Percentiles rank a stretch among this genome's conserved stretches.
These are phyloP conservation scores for Diaprepes abbreviatus DNA, from an alignment of 2,888 invertebrate genomes.

Conservation along the genomic window DNA sequence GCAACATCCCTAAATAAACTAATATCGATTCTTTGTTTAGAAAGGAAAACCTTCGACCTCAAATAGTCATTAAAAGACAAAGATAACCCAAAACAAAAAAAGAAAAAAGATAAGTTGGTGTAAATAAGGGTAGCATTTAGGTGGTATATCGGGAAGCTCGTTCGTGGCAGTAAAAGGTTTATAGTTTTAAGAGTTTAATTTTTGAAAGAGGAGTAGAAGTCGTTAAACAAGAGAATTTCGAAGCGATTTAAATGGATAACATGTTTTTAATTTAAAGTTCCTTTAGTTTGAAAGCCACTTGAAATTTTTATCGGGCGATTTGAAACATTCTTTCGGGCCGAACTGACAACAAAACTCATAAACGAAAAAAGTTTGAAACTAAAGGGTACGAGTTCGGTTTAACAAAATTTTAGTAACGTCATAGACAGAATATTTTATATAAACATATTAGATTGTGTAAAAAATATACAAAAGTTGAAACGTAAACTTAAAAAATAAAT, in stretches of 20 bases:
- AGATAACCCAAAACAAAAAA: neutral
- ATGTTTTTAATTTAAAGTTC: conserved; percentile 27
- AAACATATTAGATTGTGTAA: too few relatives aligned
- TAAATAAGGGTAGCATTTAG: neutral
- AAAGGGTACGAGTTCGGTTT: neutral
- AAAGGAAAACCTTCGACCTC: too few relatives aligned
- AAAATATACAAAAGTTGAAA: too few relatives aligned
- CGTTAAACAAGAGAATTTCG: conserved; percentile 16
- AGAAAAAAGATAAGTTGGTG: neutral
- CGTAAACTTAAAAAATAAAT: too few relatives aligned
- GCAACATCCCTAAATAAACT: too few relatives aligned
- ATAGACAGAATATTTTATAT: too few relatives aligned
- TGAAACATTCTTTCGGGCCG: neutral
- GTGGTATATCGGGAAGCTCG: neutral
- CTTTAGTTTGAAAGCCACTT: neutral
- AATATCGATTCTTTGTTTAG: too few relatives aligned
- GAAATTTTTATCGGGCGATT: conserved; percentile 1
- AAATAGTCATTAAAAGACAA: neutral
- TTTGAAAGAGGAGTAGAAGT: conserved; percentile 23
- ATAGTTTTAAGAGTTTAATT: conserved; percentile 32
- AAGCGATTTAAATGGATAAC: conserved; percentile 30
- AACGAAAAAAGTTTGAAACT: conserved; percentile 3
- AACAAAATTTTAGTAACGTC: neutral
- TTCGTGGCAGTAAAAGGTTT: conserved; percentile 9
- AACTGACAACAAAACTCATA: conserved; percentile 5